A percentile compares a stretch with the other conserved stretches of the same genome.
Conservation (phyloP, 1,140 invertebrate species). For the Macrobrachium nipponense region DNA sequence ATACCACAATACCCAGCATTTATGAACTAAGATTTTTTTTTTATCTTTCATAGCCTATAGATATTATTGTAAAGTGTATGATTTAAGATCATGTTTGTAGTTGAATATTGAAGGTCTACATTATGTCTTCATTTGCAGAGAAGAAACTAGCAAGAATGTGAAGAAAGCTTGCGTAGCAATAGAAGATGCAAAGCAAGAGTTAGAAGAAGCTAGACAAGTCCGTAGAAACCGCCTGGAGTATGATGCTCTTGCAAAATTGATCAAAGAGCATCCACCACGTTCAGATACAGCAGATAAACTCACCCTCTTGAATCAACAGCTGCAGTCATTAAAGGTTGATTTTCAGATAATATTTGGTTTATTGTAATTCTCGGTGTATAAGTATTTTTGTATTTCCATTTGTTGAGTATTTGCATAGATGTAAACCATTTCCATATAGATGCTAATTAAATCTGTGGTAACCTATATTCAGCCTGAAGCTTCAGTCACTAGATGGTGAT, state of each 20-base stretch:
- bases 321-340: conserved; percentile 74
- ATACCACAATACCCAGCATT: too few relatives aligned
- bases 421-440: too few relatives aligned
- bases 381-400: not conserved
- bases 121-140: conserved; percentile 19
- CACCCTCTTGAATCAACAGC: conserved; percentile 79
- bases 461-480: too few relatives aligned
- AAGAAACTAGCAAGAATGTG: conserved; percentile 58
- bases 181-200: conserved; percentile 67
- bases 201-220: conserved; percentile 69
- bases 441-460: too few relatives aligned
- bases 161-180: conserved; percentile 63
- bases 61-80: not conserved
- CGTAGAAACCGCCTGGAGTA: conserved; percentile 93
- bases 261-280: conserved; percentile 89
- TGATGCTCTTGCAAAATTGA: conserved; percentile 90
- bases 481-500: too few relatives aligned
- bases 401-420: too few relatives aligned
- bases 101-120: too few relatives aligned
- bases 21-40: not conserved
- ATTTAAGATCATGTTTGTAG: too few relatives aligned
- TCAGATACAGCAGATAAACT: conserved; percentile 84
- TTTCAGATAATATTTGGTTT: not conserved
- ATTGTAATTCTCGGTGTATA: not conserved
- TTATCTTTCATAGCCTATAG: not conserved